Evolutionary conservation across 2,888 invertebrate genomes (phyloP), one percentile per base, ranked within the genome.

Genomic region (Drosophila stalkeri): DNA sequence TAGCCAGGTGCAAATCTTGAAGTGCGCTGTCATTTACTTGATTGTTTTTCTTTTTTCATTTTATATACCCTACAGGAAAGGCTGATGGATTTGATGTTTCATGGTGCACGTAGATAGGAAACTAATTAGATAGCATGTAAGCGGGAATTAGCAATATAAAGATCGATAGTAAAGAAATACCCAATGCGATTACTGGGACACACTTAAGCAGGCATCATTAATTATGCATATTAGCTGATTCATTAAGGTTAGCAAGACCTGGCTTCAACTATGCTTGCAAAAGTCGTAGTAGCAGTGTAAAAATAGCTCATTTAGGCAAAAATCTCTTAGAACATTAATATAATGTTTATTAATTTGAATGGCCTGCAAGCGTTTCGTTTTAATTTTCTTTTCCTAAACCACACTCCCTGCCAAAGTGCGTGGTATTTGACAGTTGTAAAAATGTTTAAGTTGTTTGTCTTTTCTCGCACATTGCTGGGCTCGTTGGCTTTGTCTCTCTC

Each of bases 21-120:
- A 64, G 65, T 71, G 72, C 68, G 43, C 41, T 49, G 77, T 81
- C 83, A 81, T 73, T 83, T 80, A 73, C 79, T 69, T 79, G 86
- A 83, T 83, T 86, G 75, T 81, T 78, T 78, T 80, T 39, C 3
- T 27, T 54, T 69, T 52, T 65, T 47, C 3, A 6, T 54, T 69
- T 52, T 65, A 44, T 27, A 63, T 67, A 67, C 67, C 55, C 66
- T 49, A 6, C 43, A 33, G 12, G 12, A 0, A 14, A 11, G 41
- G 7, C 35, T 23, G 31, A 14, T 35, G 23, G 60, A 41, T 31
- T 41, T 49, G 49, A 41, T 64, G 41, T 35, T 31, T 49, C 7
- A 31, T 2, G 39, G 35, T 37, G n/a, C 7, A 8, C n/a, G 23
- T 31, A n/a, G 31, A 46, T 4, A 14, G 14, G 12, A 43, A 51